Percentiles rank a stretch among this genome's conserved stretches.
phyloP scores from a whole-genome alignment of 2,888 invertebrate species.

The Zonitis immaculata region DNA sequence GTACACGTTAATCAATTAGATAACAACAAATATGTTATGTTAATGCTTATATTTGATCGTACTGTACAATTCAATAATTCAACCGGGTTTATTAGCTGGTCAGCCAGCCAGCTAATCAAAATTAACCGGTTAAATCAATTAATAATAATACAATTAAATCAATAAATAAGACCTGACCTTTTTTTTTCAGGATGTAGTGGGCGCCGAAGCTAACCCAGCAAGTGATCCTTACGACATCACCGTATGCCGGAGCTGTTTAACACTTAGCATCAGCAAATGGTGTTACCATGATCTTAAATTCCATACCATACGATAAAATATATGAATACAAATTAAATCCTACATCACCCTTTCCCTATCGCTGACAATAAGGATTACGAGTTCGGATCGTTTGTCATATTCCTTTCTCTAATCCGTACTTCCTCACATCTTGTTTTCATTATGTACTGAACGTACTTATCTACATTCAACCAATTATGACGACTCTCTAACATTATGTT shows the following conservation, averaged over 20 bases:
- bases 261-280: neutral
- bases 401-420: neutral
- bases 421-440: neutral
- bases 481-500: neutral
- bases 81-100: no score
- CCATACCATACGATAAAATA: neutral
- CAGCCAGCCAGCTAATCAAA: no score
- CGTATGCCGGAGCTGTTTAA: neutral
- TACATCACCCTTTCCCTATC: neutral
- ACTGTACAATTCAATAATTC: no score
- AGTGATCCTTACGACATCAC: neutral
- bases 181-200: neutral
- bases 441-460: neutral
- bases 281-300: neutral
- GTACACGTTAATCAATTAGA: no score
- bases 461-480: neutral
- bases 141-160: no score
- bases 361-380: neutral
- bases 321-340: neutral
- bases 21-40: no score
- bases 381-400: neutral
- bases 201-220: neutral
- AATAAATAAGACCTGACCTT: conserved; percentile 5
- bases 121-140: no score
- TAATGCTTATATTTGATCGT: no score